Conservation (phyloP, 2,113 vertebrate species). For the Osmerus mordax region DNA sequence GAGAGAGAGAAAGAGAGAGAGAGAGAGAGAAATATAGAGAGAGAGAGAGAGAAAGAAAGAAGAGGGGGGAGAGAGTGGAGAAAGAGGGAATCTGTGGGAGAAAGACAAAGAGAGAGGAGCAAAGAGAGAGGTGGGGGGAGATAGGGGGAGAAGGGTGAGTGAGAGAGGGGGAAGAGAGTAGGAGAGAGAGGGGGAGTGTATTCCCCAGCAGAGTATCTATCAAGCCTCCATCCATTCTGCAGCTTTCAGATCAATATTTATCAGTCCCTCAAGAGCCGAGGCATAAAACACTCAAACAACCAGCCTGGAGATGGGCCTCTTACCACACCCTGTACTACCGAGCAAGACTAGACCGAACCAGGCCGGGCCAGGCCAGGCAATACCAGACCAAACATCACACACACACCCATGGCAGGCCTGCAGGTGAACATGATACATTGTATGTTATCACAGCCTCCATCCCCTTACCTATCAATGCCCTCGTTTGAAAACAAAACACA, state of each 20-base stretch:
- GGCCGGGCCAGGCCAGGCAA: background rate
- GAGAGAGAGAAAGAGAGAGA: background rate
- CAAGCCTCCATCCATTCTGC: background rate
- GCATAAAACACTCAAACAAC: background rate
- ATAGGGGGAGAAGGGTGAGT: background rate
- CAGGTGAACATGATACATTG: background rate
- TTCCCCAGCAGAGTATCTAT: background rate
- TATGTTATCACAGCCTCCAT: background rate
- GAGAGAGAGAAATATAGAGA: background rate
- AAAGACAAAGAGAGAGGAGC: too few species aligned
- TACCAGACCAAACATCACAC: background rate
- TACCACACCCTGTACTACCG: background rate
- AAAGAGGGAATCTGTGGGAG: too few species aligned
- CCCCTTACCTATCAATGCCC: background rate
- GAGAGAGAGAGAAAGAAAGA: too few species aligned
- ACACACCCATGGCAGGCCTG: background rate
- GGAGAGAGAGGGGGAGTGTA: background rate
- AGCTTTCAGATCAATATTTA: constrained; percentile 6
- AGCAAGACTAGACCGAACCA: constrained; percentile 8
- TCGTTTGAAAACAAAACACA: background rate
- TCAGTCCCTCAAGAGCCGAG: background rate
- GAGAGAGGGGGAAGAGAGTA: background rate
- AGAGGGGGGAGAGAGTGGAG: background rate
- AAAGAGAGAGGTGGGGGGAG: background rate
- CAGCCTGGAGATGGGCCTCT: background rate